Conservation (phyloP, 2,888 invertebrate species). For the Drosophila diplacantha region DNA sequence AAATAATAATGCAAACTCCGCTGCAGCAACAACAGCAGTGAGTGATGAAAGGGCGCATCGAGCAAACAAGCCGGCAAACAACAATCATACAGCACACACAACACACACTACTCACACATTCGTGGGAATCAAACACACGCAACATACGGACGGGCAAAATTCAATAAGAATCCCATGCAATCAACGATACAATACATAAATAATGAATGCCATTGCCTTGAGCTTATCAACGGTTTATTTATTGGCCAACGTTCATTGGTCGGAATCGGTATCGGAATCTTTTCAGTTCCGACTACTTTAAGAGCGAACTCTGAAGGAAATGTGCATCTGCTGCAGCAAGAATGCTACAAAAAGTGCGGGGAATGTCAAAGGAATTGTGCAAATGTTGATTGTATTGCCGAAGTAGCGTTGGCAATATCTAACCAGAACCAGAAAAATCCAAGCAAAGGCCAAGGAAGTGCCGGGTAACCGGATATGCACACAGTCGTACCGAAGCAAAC, state of each 20-base stretch:
- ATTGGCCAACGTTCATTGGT: conserved; percentile 50
- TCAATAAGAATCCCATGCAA: conserved; percentile 54
- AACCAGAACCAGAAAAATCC: conserved; percentile 49
- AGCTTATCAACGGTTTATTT: conserved; percentile 70
- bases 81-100: conserved; percentile 29
- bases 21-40: conserved; percentile 5
- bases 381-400: conserved; percentile 67
- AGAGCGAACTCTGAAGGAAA: conserved; percentile 36
- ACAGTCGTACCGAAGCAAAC: conserved; percentile 26
- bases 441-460: conserved; percentile 34
- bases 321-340: conserved; percentile 55
- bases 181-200: conserved; percentile 65
- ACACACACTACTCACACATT: conserved; percentile 19
- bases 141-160: conserved; percentile 27
- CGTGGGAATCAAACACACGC: conserved; percentile 9
- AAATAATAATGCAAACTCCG: conserved; percentile 42
- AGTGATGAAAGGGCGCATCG: conserved; percentile 30
- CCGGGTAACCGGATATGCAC: conserved; percentile 55
- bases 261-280: conserved; percentile 1
- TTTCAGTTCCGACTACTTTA: conserved; percentile 35
- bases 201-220: conserved; percentile 69
- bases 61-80: conserved; percentile 37
- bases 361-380: conserved; percentile 64
- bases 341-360: conserved; percentile 46
- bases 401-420: conserved; percentile 40